These are phyloP conservation scores for Erythrocercus mccallii DNA, from an alignment of 2,113 vertebrate genomes.

Conservation along the genomic window DNA sequence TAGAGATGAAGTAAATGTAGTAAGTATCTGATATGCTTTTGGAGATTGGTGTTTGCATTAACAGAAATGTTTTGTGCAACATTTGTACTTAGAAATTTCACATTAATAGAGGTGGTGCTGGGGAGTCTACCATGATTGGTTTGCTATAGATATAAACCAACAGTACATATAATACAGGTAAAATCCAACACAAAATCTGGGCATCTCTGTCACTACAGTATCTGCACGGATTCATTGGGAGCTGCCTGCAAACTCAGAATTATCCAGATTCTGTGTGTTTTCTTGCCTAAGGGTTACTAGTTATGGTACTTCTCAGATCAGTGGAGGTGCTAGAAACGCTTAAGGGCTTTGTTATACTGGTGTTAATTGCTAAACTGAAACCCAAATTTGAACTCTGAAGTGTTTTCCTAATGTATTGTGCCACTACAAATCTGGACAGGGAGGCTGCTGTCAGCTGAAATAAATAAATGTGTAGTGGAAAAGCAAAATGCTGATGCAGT, in stretches of 20 bases:
- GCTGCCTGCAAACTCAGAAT: background rate
- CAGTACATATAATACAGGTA: background rate
- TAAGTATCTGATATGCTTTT: background rate
- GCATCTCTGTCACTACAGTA: background rate
- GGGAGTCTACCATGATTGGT: rapidly evolving
- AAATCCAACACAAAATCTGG: background rate
- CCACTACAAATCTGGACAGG: background rate
- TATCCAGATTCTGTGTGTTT: background rate
- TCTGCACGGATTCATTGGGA: background rate
- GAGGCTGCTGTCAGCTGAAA: background rate
- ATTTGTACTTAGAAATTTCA: background rate
- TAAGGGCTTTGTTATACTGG: background rate
- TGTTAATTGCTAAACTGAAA: background rate
- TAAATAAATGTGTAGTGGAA: background rate
- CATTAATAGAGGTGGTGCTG: rapidly evolving
- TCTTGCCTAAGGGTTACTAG: conserved; percentile 23
- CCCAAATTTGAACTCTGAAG: conserved; percentile 1
- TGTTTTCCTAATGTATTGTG: background rate
- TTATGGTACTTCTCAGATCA: background rate
- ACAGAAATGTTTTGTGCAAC: background rate
- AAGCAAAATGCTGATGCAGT: background rate
- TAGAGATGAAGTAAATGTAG: background rate
- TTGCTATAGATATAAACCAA: background rate
- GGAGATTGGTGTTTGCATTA: background rate
- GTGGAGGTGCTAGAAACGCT: conserved; percentile 13